phyloP scores from a whole-genome alignment of 92 coral and sea anemone genomes.

The Parazoanthus darwini region DNA sequence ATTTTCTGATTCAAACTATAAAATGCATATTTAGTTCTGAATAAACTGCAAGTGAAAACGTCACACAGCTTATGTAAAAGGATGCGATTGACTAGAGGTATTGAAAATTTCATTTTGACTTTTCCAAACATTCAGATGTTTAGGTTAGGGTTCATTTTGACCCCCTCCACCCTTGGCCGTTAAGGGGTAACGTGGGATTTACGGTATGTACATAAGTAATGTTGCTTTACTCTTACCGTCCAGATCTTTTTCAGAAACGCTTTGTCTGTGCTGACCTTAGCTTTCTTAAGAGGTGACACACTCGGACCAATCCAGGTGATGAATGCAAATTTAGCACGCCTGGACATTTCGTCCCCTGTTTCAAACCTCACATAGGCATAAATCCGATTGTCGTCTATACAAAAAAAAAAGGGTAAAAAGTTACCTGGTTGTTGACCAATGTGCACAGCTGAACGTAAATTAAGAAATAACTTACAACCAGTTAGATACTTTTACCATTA shows the following conservation, averaged over 20 bases:
- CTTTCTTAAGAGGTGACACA: conserved; percentile 73
- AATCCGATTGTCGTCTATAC: conserved; percentile 64
- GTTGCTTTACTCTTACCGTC: conserved; percentile 46
- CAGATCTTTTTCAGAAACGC: conserved; percentile 64
- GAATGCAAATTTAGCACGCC: conserved; percentile 86
- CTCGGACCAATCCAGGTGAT: conserved; percentile 86
- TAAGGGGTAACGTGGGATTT: not conserved
- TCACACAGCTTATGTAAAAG: no score
- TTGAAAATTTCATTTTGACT: no score
- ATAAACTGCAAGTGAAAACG: no score
- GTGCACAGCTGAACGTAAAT: not conserved
- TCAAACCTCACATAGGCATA: conserved; percentile 80
- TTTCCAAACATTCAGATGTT: no score
- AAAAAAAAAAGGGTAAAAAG: not conserved
- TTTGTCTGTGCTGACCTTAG: conserved; percentile 92
- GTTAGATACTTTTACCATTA: no score
- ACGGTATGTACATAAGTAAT: not conserved
- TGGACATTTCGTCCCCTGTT: conserved; percentile 92
- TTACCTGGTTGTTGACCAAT: not conserved
- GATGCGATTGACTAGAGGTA: no score
- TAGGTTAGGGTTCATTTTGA: no score
- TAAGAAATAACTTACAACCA: not conserved
- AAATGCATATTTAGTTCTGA: no score
- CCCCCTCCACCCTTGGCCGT: no score
- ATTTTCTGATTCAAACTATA: no score